phyloP scores from a whole-genome alignment of 2,797 vertebrate species.

The Fringilla coelebs region DNA sequence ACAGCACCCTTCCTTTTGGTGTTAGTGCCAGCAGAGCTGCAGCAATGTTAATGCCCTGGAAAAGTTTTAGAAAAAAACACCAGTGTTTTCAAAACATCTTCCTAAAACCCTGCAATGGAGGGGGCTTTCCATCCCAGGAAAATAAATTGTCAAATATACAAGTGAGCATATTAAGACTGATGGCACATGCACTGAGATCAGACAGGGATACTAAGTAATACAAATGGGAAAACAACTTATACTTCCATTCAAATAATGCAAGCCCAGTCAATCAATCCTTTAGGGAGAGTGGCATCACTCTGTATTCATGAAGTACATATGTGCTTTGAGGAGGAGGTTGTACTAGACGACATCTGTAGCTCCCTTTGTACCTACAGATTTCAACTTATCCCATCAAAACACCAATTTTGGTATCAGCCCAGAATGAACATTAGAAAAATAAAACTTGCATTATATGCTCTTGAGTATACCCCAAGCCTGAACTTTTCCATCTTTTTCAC shows the following conservation, averaged over 20 bases:
- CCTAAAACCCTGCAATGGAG: not conserved
- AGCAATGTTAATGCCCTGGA: not conserved
- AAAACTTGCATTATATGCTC: not conserved
- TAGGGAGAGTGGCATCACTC: not conserved
- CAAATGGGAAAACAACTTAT: not conserved
- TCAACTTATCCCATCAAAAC: not conserved
- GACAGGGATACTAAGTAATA: conserved; percentile 10
- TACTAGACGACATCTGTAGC: not conserved
- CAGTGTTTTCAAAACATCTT: not conserved
- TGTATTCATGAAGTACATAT: not conserved
- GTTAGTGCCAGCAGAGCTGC: not conserved
- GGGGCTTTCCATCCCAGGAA: not conserved
- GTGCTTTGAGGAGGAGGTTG: not conserved
- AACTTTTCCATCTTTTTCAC: not conserved
- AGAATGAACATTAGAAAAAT: not conserved
- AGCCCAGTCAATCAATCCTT: not conserved
- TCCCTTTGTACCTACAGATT: not conserved
- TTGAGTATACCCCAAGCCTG: not conserved
- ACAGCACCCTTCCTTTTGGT: not conserved
- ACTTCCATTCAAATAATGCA: conserved; percentile 15
- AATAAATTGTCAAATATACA: not conserved
- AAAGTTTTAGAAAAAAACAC: not conserved
- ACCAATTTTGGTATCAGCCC: not conserved
- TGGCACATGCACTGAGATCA: not conserved
- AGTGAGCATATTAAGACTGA: not conserved